Conservation (phyloP, 2,113 vertebrate genomes). For the Oncorhynchus tshawytscha region DNA sequence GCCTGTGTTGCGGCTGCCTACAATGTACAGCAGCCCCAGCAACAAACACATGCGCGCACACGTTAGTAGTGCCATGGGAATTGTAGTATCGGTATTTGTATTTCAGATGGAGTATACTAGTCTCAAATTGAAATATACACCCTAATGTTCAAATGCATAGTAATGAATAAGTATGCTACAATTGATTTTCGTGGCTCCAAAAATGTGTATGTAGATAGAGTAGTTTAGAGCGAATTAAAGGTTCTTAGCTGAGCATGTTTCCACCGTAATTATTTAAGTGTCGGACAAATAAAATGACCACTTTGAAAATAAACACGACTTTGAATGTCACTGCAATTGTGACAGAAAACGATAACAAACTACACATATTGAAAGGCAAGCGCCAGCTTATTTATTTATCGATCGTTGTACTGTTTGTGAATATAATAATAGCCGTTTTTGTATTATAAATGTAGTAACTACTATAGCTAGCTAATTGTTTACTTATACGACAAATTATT, state of each 20-base stretch:
- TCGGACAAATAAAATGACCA: conserved; percentile 55
- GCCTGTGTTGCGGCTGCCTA: too few relatives aligned
- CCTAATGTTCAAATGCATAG: too few relatives aligned
- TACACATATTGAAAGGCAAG: conserved; percentile 56
- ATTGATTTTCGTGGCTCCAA: too few relatives aligned
- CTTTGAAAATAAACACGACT: background rate
- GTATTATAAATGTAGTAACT: background rate
- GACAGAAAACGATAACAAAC: conserved; percentile 28
- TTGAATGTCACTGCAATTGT: background rate
- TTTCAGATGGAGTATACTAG: background rate
- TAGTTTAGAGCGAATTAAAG: background rate
- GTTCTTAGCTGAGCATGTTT: conserved; percentile 35
- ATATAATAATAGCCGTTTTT: background rate
- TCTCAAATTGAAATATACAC: background rate
- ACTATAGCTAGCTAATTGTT: background rate
- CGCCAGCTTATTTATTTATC: background rate
- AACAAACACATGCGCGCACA: too few relatives aligned
- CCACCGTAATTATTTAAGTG: conserved; percentile 20
- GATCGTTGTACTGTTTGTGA: background rate
- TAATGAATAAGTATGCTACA: too few relatives aligned
- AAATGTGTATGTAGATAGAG: too few relatives aligned
- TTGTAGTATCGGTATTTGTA: background rate
- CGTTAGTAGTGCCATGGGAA: background rate
- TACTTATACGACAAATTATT: too few relatives aligned
- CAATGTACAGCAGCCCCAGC: too few relatives aligned